Percentiles rank a stretch among this genome's conserved stretches.
These are phyloP conservation scores for Lynx canadensis DNA, from an alignment of 2,113 vertebrate genomes.

Conservation along the genomic window DNA sequence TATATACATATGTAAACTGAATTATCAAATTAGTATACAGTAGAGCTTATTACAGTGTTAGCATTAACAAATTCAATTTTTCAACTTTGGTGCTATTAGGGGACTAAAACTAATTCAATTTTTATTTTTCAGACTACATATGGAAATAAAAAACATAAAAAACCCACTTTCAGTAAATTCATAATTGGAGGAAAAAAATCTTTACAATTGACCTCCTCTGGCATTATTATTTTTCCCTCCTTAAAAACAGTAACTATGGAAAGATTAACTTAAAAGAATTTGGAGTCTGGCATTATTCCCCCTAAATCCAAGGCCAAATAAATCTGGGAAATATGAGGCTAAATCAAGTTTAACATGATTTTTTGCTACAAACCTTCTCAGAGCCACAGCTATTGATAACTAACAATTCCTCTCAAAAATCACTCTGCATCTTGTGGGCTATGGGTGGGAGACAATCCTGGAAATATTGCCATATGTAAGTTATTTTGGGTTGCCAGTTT, in stretches of 20 bases:
- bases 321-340: not conserved
- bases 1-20: not conserved
- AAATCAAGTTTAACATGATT: not conserved
- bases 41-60: not conserved
- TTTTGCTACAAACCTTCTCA: constrained; percentile 17
- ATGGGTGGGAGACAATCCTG: not conserved
- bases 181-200: not conserved
- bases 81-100: not conserved
- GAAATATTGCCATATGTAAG: not conserved
- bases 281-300: not conserved
- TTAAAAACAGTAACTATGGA: not conserved
- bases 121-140: not conserved
- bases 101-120: not conserved
- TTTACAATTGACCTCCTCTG: not conserved
- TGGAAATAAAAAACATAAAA: not conserved
- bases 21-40: not conserved
- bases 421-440: not conserved
- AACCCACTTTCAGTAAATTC: not conserved
- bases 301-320: not conserved
- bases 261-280: not conserved
- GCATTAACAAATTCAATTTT: not conserved
- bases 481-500: not conserved
- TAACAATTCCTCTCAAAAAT: not conserved
- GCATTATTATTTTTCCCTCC: not conserved
- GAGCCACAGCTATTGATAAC: not conserved